These are phyloP conservation scores for Rambutsinella grinnellia DNA, from an alignment of 2,888 invertebrate species.

Conservation along the genomic window DNA sequence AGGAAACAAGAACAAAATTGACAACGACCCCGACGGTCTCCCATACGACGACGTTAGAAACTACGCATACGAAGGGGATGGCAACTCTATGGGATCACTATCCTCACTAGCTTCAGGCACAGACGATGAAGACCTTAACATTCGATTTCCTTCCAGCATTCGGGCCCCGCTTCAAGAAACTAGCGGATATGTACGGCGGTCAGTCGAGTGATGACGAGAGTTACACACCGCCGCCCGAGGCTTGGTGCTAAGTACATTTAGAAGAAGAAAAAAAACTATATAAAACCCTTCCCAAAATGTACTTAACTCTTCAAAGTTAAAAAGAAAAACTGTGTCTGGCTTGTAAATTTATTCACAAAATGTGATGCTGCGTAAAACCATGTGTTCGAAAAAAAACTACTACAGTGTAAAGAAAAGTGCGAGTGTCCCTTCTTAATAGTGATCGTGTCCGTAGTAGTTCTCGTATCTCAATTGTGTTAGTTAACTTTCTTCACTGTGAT, in stretches of 20 bases:
- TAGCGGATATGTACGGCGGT: slow-evolving; percentile 96
- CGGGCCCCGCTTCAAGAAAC: slow-evolving; percentile 94
- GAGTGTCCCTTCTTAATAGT: too few species aligned
- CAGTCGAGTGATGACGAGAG: slow-evolving; percentile 85
- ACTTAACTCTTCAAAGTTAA: slow-evolving; percentile 16
- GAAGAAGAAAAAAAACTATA: too few species aligned
- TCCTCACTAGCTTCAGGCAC: slow-evolving; percentile 92
- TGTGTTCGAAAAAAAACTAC: slow-evolving; percentile 33
- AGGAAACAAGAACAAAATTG: slow-evolving; percentile 89
- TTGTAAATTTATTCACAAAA: slow-evolving; percentile 25
- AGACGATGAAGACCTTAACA: slow-evolving; percentile 91
- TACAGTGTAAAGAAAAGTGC: too few species aligned
- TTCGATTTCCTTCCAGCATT: slow-evolving; percentile 95
- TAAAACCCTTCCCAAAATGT: slow-evolving; percentile 15
- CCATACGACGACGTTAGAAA: slow-evolving; percentile 97
- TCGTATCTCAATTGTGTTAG: too few species aligned
- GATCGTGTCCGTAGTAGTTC: too few species aligned
- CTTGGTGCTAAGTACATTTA: slow-evolving; percentile 78
- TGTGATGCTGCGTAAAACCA: too few species aligned
- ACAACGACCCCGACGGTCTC: slow-evolving; percentile 90
- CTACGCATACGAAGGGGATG: slow-evolving; percentile 98
- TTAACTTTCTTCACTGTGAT: slow-evolving; percentile 48
- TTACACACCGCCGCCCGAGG: slow-evolving; percentile 75
- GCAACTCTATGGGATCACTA: slow-evolving; percentile 91
- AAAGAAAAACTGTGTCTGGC: slow-evolving; percentile 5